A percentile compares a stretch with the other conserved stretches of the same genome.
Conservation (phyloP, 2,888 invertebrate species). For the Thecophora atra region DNA sequence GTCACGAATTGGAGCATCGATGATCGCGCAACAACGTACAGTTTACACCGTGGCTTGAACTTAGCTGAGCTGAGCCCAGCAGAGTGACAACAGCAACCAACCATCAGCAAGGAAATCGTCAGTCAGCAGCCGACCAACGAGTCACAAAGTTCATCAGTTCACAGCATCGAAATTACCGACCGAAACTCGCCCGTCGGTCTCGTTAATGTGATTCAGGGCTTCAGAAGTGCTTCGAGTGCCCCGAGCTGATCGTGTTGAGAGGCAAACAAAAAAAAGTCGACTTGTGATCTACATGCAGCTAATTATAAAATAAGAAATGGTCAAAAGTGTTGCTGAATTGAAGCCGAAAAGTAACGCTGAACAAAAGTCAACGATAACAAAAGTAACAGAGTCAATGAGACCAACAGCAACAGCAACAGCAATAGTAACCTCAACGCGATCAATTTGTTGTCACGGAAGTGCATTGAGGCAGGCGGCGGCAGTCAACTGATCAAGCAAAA, state of each 20-base stretch:
- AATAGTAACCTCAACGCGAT: not conserved
- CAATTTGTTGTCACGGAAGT: slow-evolving; percentile 41
- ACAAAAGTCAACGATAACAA: not conserved
- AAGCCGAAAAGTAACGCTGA: not conserved
- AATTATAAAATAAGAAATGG: slow-evolving; percentile 36
- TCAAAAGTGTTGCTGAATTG: slow-evolving; percentile 19
- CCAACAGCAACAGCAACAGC: not conserved
- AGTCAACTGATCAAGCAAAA: slow-evolving; percentile 42
- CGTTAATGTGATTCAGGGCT: not conserved
- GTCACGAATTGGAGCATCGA: slow-evolving; percentile 30
- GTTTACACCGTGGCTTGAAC: not conserved
- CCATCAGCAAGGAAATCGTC: not conserved
- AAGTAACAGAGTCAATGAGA: not conserved
- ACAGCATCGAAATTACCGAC: slow-evolving; percentile 6
- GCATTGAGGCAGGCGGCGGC: slow-evolving; percentile 26
- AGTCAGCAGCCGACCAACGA: not conserved
- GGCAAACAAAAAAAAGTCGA: not conserved
- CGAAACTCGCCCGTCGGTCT: not conserved
- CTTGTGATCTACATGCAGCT: slow-evolving; percentile 27
- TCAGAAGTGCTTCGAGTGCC: not conserved
- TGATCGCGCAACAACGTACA: slow-evolving; percentile 22
- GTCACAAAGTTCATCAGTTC: slow-evolving; percentile 20
- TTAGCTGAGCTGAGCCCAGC: not conserved
- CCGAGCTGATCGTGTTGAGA: slow-evolving; percentile 16
- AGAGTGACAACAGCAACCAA: slow-evolving; percentile 14